Base-by-base conservation (phyloP, 1,140 invertebrate species). In the Aphelenchoides avenae region DNA sequence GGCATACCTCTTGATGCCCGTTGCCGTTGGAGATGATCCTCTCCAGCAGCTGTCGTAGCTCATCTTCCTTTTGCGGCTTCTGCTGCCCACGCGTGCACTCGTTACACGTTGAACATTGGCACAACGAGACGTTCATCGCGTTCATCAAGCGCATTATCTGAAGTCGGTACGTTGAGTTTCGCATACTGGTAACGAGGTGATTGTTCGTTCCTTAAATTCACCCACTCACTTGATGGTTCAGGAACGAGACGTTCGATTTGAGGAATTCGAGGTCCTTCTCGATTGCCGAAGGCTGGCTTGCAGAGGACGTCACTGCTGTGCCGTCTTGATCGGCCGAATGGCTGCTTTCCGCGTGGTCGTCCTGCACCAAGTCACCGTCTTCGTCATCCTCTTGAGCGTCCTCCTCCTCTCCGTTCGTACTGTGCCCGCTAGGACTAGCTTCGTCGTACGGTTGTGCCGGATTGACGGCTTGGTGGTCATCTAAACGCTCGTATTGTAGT, bases 71-170 rank as follows among this genome's bases (percentile, higher is more conserved):
- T 49, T 49, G 29, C 15, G 44, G 44, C 44, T 24, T 13, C 22
- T 47, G 44, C 44, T 47, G 44, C 7, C 24, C 44, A 47, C 44
- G 20, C 44, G 22, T 30, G 11, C 30, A 22, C 5, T 36, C 20
- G 13, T 47, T 27, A 30, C 52, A 53, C 15, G 43, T 47, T 0
- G 40, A 26, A 54, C 52, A 53, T 7, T 26, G 9, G 39, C 52
- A 53, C 11, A 29, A 30, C 37, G 33, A n/a, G 11, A 53, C 52
- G 39, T 53, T 53, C 26, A 53, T 34, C 9, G 37, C 27, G 18
- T 47, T 40, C n/a, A 53, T 53, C 39, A 53, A 37, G 18, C 43
- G 33, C 22, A 47, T 27, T 47, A 53, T 53, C 52, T 53, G 26
- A 55, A 24, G 20, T 29, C 9, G 13, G 26, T 5, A 3, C 26